phyloP scores from a whole-genome alignment of 1,140 invertebrate genomes.

The Drosophila tani region DNA sequence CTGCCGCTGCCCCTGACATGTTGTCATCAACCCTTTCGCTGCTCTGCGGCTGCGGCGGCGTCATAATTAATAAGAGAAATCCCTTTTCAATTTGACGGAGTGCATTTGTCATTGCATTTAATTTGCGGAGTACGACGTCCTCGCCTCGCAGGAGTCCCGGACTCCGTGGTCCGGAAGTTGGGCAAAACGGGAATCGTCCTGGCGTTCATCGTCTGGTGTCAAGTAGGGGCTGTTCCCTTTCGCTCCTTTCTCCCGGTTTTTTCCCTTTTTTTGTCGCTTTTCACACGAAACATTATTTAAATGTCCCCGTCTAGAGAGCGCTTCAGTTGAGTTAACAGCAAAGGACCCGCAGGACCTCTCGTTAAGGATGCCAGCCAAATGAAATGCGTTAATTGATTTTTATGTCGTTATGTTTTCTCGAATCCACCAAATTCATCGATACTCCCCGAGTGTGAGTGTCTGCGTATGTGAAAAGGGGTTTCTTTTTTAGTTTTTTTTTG shows the following conservation, averaged over 20 bases:
- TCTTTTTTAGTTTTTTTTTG: not conserved
- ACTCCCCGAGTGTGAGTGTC: not conserved
- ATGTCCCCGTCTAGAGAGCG: slow-evolving; percentile 57
- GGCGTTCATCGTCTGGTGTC: slow-evolving; percentile 64
- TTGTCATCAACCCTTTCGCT: slow-evolving; percentile 74
- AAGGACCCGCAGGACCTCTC: slow-evolving; percentile 16
- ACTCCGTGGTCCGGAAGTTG: slow-evolving; percentile 66
- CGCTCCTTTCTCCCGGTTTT: slow-evolving; percentile 51
- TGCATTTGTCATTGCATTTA: slow-evolving; percentile 85
- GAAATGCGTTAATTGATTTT: slow-evolving; percentile 81
- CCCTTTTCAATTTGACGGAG: slow-evolving; percentile 85
- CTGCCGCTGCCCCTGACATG: slow-evolving; percentile 38
- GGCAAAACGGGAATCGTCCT: slow-evolving; percentile 44
- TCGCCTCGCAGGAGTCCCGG: slow-evolving; percentile 27
- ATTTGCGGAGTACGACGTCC: slow-evolving; percentile 71
- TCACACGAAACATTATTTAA: slow-evolving; percentile 81
- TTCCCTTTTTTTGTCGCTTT: slow-evolving; percentile 46
- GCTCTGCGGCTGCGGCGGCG: slow-evolving; percentile 71
- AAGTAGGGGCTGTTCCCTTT: slow-evolving; percentile 78
- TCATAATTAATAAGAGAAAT: slow-evolving; percentile 85
- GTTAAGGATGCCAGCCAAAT: slow-evolving; percentile 51
- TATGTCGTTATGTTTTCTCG: slow-evolving; percentile 48
- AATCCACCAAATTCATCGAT: slow-evolving; percentile 14
- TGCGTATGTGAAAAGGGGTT: slow-evolving; percentile 2
- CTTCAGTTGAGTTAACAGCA: slow-evolving; percentile 38